Evolutionary conservation across 2,113 vertebrate species (phyloP), one percentile per base, ranked within the genome.

Genomic region (Muntiacus muntjak): DNA sequence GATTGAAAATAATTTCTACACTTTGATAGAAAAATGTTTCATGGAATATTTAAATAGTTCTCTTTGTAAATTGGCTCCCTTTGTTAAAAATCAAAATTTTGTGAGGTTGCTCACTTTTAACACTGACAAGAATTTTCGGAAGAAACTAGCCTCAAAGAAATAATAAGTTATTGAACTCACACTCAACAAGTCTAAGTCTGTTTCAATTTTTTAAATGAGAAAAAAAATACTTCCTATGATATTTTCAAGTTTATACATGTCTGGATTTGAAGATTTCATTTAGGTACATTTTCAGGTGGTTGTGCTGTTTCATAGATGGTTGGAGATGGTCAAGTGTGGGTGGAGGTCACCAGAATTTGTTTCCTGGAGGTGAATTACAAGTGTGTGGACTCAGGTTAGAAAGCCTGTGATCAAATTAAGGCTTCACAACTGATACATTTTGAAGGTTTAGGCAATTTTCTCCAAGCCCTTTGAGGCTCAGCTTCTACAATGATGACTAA

Each of bases 1-100:
- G 86, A 96, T 97, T 95, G 88, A 79, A 98, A 98, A 97, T 92
- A 96, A 60, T 4, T 55, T 96, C 84, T 97, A 85, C 78, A 83
- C 62, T 82, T 85, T 91, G 78, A 96, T 89, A 98, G 5, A 55
- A 97, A 98, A 97, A 81, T 82, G 7, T 26, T 98, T 40, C 90
- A n/a, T 83, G 28, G 81, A 98, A 97, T 97, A 87, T 93, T 96
- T 98, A 97, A 98, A 92, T 50, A 98, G 45, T 36, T 98, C 33
- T 97, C 83, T 92, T 67, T 97, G 94, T 97, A 98, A 98, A 98
- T 91, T 98, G 43, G 23, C 74, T 98, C 79, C 67, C 90, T 58
- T 97, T 97, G 79, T 95, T 98, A 97, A 98, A 98, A 97, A 96
- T 96, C 94, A 98, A 92, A 33, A 90, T 86, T 98, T 98, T 97